Evolutionary conservation across 1,140 invertebrate species (phyloP).

Genomic region (Temnothorax curvispinosus): DNA sequence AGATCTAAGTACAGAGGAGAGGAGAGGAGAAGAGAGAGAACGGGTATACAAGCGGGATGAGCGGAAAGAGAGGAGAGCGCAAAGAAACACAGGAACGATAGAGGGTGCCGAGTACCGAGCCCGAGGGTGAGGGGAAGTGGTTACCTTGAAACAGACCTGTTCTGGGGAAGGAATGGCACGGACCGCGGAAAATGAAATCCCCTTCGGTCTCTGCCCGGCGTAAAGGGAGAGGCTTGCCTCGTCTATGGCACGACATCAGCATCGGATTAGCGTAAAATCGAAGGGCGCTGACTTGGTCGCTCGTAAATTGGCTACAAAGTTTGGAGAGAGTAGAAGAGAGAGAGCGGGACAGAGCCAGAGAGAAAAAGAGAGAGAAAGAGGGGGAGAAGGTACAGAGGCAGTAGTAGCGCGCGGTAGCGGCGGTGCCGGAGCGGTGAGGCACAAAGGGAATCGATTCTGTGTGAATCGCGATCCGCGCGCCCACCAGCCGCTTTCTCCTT

Average conservation of each 20-base stretch:
- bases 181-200: conserved; percentile 75
- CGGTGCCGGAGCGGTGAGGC: conserved; percentile 37
- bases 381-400: conserved; percentile 33
- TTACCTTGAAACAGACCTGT: conserved; percentile 66
- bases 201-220: conserved; percentile 57
- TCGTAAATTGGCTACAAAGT: conserved; percentile 82
- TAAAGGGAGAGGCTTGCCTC: conserved; percentile 69
- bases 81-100: conserved; percentile 35
- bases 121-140: conserved; percentile 57
- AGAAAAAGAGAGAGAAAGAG: not conserved
- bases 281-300: conserved; percentile 80
- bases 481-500: conserved; percentile 37
- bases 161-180: conserved; percentile 57
- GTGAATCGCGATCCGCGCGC: conserved; percentile 75
- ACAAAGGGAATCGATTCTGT: conserved; percentile 78
- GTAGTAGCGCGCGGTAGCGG: conserved; percentile 27
- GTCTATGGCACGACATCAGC: conserved; percentile 74
- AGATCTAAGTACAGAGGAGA: conserved; percentile 16
- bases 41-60: not conserved
- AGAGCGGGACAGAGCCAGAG: not conserved
- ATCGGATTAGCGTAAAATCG: conserved; percentile 81
- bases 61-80: not conserved
- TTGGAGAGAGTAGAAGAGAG: conserved; percentile 67
- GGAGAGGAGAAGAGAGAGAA: not conserved
- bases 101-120: conserved; percentile 12